Evolutionary conservation across 2,888 invertebrate genomes (phyloP).

Genomic region (Tiliacea aurago): DNA sequence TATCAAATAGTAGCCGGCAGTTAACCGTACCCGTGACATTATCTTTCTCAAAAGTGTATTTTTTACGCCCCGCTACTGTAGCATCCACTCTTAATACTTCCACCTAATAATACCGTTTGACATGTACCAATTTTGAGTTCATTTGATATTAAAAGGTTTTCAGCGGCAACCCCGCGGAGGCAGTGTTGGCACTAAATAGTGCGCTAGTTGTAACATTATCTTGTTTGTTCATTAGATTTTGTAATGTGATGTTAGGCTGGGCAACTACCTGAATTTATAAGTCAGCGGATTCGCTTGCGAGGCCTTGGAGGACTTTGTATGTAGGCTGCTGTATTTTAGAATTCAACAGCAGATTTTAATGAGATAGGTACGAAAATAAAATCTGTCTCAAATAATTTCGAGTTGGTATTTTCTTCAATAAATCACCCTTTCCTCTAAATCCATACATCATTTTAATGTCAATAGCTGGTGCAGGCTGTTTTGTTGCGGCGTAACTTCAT

Average conservation of each 20-base stretch:
- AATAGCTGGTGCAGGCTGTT: neutral
- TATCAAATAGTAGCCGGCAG: no score
- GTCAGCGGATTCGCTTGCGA: conserved; percentile 16
- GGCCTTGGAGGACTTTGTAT: conserved; percentile 39
- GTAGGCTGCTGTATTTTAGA: conserved; percentile 16
- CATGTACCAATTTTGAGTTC: conserved; percentile 90
- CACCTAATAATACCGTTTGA: conserved; percentile 88
- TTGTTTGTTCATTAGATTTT: conserved; percentile 58
- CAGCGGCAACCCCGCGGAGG: conserved; percentile 71
- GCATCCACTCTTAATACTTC: conserved; percentile 63
- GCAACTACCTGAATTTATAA: conserved; percentile 50
- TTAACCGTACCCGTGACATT: no score
- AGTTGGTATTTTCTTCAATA: neutral
- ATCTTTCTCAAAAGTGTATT: no score
- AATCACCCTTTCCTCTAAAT: neutral
- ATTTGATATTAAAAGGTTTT: conserved; percentile 90
- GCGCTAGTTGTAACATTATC: conserved; percentile 61
- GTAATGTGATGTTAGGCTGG: conserved; percentile 55
- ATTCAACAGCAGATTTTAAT: neutral
- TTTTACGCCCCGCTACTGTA: no score
- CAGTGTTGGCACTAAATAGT: conserved; percentile 62
- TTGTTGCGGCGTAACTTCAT: neutral
- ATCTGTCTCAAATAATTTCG: neutral
- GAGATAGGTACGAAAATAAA: neutral
- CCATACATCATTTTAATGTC: neutral